These are phyloP conservation scores for Conomelus anceps DNA, from an alignment of 2,888 invertebrate species.

Conservation along the genomic window DNA sequence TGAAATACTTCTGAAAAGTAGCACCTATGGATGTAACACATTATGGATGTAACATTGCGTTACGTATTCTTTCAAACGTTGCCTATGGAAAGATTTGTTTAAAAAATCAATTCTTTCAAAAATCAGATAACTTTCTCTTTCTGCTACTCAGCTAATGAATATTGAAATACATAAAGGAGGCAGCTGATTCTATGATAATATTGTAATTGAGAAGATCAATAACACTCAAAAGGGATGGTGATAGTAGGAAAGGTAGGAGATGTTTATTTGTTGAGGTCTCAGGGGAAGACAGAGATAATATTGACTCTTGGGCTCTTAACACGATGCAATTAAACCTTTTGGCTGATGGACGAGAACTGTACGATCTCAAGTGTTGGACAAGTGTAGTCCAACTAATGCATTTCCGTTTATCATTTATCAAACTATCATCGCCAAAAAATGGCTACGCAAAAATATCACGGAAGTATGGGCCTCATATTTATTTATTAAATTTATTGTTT, in stretches of 20 bases:
- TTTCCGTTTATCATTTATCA: neutral
- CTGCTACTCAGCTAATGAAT: no score
- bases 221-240: neutral
- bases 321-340: neutral
- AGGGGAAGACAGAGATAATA: neutral
- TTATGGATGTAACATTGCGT: no score
- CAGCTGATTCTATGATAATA: neutral
- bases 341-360: neutral
- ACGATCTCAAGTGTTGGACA: neutral
- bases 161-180: neutral
- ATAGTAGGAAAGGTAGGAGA: no score
- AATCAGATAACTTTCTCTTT: no score
- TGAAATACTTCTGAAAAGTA: no score
- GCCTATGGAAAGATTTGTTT: no score
- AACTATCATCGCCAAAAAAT: neutral
- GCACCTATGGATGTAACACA: no score
- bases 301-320: neutral
- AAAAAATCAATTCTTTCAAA: no score
- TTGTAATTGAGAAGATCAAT: neutral
- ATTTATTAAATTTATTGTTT: no score
- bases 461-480: neutral
- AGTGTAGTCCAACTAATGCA: neutral
- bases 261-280: neutral
- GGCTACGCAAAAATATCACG: neutral
- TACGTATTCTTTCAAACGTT: no score